Percentiles rank a stretch among this genome's conserved stretches.
These are phyloP conservation scores for Ichneumon xanthorius DNA, from an alignment of 2,888 invertebrate species.

Conservation along the genomic window DNA sequence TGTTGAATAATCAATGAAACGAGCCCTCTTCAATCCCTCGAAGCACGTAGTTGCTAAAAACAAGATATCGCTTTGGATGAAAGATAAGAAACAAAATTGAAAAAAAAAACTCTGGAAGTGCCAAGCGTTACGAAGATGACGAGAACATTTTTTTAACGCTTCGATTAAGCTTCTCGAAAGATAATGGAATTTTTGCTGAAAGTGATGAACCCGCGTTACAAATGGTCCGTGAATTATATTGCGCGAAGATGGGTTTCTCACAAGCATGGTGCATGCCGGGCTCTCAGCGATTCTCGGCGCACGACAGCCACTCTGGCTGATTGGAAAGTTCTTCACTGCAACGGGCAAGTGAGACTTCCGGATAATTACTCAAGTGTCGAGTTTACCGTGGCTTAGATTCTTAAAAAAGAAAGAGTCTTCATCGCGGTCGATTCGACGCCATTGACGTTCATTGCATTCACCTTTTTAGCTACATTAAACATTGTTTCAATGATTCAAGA, in stretches of 20 bases:
- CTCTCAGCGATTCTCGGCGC: conserved; percentile 34
- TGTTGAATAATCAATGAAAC: conserved; percentile 60
- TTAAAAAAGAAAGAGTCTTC: conserved; percentile 3
- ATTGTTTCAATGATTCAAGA: neutral
- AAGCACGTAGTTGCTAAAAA: neutral
- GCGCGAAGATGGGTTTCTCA: conserved; percentile 32
- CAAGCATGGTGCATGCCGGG: conserved; percentile 11
- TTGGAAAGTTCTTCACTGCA: conserved; percentile 59
- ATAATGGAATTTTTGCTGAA: neutral
- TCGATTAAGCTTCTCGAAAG: neutral
- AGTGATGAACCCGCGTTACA: conserved; percentile 13
- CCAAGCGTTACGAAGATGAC: neutral
- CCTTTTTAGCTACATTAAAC: neutral
- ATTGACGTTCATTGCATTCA: neutral
- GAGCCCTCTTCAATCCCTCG: neutral
- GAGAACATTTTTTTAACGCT: neutral
- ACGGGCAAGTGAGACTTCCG: conserved; percentile 48
- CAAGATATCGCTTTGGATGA: neutral
- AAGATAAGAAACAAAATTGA: neutral
- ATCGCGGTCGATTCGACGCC: neutral
- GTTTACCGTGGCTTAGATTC: conserved; percentile 27
- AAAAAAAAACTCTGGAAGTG: neutral
- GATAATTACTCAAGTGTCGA: conserved; percentile 58
- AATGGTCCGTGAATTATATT: conserved; percentile 56
- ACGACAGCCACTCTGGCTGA: conserved; percentile 64